Conservation (phyloP, 2,888 invertebrate species). For the Empis stercorea region DNA sequence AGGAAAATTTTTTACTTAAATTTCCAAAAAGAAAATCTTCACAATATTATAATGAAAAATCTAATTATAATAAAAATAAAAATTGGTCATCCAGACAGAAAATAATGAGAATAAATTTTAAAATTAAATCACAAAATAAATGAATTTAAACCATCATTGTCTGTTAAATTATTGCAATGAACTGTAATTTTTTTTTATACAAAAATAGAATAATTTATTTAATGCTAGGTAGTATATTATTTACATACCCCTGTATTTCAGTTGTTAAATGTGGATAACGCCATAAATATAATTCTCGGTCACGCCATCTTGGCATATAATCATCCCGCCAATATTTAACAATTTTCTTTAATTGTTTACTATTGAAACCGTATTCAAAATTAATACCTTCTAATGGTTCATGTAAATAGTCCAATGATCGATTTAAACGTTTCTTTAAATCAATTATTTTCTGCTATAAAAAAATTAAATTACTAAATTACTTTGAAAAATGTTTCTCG, state of each 20-base stretch:
- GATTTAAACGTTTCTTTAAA: conserved; percentile 45
- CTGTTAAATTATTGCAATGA: too few relatives aligned
- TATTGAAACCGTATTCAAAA: conserved; percentile 74
- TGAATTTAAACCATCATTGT: too few relatives aligned
- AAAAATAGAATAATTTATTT: too few relatives aligned
- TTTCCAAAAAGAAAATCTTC: too few relatives aligned
- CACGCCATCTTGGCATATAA: conserved; percentile 54
- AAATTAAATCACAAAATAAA: too few relatives aligned
- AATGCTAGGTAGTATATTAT: too few relatives aligned
- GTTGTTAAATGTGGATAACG: conserved; percentile 61
- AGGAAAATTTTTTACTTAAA: too few relatives aligned
- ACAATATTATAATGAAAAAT: too few relatives aligned
- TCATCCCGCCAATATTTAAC: conserved; percentile 65
- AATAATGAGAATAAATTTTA: too few relatives aligned
- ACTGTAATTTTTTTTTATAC: too few relatives aligned
- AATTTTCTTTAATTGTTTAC: conserved; percentile 50
- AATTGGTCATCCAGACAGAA: too few relatives aligned
- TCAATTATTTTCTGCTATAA: conserved; percentile 41
- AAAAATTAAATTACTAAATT: background rate
- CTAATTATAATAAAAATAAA: too few relatives aligned
- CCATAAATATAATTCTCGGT: conserved; percentile 58
- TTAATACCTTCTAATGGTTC: conserved; percentile 51
- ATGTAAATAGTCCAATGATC: conserved; percentile 37
- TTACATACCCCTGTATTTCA: conserved; percentile 47
- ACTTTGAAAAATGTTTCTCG: background rate